A percentile compares a stretch with the other conserved stretches of the same genome.
These are phyloP conservation scores for Leucozona laternaria DNA, from an alignment of 2,888 invertebrate genomes.

Conservation along the genomic window DNA sequence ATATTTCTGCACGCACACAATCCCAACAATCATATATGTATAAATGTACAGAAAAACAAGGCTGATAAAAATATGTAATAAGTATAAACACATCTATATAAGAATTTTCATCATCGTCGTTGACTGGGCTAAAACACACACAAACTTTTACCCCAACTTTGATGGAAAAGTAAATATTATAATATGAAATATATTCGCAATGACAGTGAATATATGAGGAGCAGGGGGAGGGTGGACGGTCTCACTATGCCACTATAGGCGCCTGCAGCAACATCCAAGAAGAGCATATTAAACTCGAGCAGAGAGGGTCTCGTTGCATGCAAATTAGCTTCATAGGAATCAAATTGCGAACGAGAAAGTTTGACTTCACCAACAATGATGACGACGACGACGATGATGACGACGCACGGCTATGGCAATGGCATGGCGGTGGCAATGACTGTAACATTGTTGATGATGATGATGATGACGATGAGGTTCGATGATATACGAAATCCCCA, in stretches of 20 bases:
- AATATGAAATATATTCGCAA: constrained; percentile 67
- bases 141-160: constrained; percentile 70
- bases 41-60: constrained; percentile 27
- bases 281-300: constrained; percentile 57
- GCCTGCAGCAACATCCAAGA: constrained; percentile 52
- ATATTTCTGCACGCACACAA: constrained; percentile 39
- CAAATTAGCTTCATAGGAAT: constrained; percentile 64
- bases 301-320: constrained; percentile 57
- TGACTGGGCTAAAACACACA: constrained; percentile 51
- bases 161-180: constrained; percentile 74
- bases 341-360: constrained; percentile 54
- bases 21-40: constrained; percentile 8
- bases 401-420: background rate
- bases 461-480: constrained; percentile 42
- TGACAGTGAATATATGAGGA: constrained; percentile 21
- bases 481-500: constrained; percentile 39
- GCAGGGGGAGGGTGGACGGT: background rate
- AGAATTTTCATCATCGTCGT: constrained; percentile 11
- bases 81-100: background rate
- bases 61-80: constrained; percentile 27
- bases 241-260: constrained; percentile 12
- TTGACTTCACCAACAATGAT: constrained; percentile 38
- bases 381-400: constrained; percentile 3
- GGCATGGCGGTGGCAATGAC: constrained; percentile 7
- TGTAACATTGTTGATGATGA: constrained; percentile 34